Conservation (phyloP, 2,113 vertebrate species). For the Crotophaga sulcirostris region DNA sequence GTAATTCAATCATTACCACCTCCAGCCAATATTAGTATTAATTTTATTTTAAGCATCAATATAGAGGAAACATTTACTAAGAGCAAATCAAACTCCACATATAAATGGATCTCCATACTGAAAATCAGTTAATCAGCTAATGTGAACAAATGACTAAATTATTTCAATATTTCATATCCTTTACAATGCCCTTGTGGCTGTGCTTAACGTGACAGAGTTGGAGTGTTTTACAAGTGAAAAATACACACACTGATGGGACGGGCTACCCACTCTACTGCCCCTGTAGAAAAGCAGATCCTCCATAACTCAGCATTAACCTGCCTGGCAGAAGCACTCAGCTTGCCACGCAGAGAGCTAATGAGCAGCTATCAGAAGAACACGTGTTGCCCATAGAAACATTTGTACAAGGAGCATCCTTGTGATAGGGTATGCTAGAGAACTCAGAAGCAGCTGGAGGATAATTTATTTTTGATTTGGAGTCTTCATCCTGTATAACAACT, state of each 20-base stretch:
- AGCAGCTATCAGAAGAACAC: background rate
- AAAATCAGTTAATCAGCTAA: background rate
- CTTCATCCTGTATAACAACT: background rate
- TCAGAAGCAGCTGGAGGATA: conserved; percentile 32
- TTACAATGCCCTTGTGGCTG: background rate
- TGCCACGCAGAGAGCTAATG: background rate
- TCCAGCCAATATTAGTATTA: background rate
- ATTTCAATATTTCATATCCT: background rate
- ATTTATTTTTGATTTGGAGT: conserved; percentile 34
- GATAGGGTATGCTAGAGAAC: background rate
- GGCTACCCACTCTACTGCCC: background rate
- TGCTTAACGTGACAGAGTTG: background rate
- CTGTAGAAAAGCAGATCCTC: background rate
- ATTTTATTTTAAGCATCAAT: conserved; percentile 29
- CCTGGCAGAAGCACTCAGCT: background rate
- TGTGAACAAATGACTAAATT: background rate
- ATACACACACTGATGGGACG: background rate
- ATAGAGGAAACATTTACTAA: conserved; percentile 13
- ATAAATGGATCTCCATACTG: background rate
- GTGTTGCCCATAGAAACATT: background rate
- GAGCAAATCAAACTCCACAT: background rate
- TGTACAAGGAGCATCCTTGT: background rate
- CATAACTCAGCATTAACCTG: background rate
- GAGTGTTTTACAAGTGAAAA: background rate
- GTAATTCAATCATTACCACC: background rate